Conservation (phyloP, 2,113 vertebrate species). For the Chaetodon trifascialis region DNA sequence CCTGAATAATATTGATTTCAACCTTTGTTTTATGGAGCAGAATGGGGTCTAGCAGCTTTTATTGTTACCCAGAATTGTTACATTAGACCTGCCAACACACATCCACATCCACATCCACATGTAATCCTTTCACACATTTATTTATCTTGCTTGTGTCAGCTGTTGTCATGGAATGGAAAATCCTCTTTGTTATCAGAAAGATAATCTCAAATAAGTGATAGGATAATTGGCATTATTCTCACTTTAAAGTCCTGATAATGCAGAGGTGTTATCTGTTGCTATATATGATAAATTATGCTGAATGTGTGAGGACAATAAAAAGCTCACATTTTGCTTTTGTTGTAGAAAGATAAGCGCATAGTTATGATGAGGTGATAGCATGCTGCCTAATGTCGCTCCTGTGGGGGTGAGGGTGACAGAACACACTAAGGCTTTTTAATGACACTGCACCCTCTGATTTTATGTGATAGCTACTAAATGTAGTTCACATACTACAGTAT, state of each 20-base stretch:
- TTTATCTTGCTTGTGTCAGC: conserved; percentile 36
- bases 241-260: conserved; percentile 20
- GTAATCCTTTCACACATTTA: conserved; percentile 28
- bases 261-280: conserved; percentile 19
- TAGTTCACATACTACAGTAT: conserved; percentile 50
- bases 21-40: not conserved
- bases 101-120: too few relatives aligned
- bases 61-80: not conserved
- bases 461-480: conserved; percentile 48
- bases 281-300: conserved; percentile 19
- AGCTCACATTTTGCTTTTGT: conserved; percentile 40
- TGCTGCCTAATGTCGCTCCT: conserved; percentile 14
- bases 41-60: not conserved
- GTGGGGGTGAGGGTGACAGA: conserved; percentile 20
- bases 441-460: conserved; percentile 23
- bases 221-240: conserved; percentile 38
- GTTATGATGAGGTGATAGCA: conserved; percentile 39
- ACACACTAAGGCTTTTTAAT: conserved; percentile 22
- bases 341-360: conserved; percentile 33
- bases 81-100: not conserved
- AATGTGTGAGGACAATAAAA: conserved; percentile 21
- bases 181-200: conserved; percentile 12
- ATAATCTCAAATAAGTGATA: conserved; percentile 35
- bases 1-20: conserved; percentile 16
- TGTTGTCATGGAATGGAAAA: conserved; percentile 22